These are phyloP conservation scores for Aricia artaxerxes DNA, from an alignment of 2,888 invertebrate genomes.

Conservation along the genomic window DNA sequence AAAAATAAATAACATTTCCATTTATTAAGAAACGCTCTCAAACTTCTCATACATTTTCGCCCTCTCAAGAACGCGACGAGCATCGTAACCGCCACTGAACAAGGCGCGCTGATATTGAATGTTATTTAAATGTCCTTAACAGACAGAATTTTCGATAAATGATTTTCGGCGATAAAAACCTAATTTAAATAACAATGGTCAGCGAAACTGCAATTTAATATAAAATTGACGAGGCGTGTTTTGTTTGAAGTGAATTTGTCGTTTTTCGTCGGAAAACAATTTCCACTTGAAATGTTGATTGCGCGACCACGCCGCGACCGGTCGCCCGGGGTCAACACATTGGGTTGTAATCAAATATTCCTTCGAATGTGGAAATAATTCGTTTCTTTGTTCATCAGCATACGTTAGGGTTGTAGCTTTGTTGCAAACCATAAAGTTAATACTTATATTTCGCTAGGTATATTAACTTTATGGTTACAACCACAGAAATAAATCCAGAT, in stretches of 20 bases:
- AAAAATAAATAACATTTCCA: too few species aligned
- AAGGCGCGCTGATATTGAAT: too few species aligned
- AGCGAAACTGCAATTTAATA: conserved; percentile 22
- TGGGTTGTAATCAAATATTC: not conserved
- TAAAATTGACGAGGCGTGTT: conserved; percentile 7
- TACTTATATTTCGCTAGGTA: too few species aligned
- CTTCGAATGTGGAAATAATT: conserved; percentile 10
- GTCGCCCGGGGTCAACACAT: not conserved
- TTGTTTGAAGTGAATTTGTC: conserved; percentile 21
- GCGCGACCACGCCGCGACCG: not conserved
- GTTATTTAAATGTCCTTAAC: too few species aligned
- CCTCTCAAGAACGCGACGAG: too few species aligned
- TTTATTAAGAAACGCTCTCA: too few species aligned
- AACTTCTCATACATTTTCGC: too few species aligned
- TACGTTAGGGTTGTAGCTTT: not conserved
- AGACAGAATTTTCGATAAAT: not conserved
- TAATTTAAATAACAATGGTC: conserved; percentile 25
- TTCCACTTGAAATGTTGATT: conserved; percentile 6
- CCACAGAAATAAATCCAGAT: too few species aligned
- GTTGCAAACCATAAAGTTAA: too few species aligned
- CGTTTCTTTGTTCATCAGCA: not conserved
- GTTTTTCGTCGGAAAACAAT: conserved; percentile 22
- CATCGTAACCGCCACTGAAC: too few species aligned
- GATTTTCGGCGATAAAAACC: not conserved
- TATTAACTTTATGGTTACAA: too few species aligned